Evolutionary conservation across 1,140 invertebrate genomes (phyloP), one percentile per base, ranked within the genome.

Genomic region (Parasteatoda tepidariorum): DNA sequence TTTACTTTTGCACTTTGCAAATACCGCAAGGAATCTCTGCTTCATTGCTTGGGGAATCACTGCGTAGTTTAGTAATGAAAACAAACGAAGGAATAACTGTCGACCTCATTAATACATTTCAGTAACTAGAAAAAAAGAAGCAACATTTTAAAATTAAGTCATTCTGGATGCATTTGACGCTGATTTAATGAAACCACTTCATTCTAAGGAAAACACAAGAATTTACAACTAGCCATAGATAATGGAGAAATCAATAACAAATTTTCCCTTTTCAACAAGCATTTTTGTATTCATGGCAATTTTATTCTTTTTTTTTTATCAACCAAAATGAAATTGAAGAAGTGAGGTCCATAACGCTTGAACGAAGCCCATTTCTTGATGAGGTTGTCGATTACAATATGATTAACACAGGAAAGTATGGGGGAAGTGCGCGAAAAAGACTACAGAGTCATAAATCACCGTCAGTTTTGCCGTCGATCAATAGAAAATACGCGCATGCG

Each of bases 361-460:
- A 68, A 34, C 33, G 30, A 28, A 31, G 15, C 4, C 48, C 24
- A 73, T 59, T 13, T 28, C 31, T 30, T 61, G 73, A 75, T 75
- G 71, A 75, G 71, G 26, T 57, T 62, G 55, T 75, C 57, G 73
- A 75, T 75, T 75, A 75, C 73, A 75, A 75, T 62, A 62, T 75
- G 73, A 75, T 75, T 75, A 75, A 57, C 26, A 31, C 73, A 9
- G 18, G 18, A 18, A 48, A 18, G 9, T 48, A 18, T 9, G 38
- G 38, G 4, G 38, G 18, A 48, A 18, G 18, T 48, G 9, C 9
- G 9, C 18, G 38, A 48, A 48, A 48, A 18, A 13, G 38, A 48
- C 38, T 48, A 48, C 73, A 61, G 71, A 59, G 73, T 75, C 73
- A 75, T 75, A 75, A 75, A 75, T 75, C 73, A 75, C 57, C 73